Percentiles rank a stretch among this genome's conserved stretches.
Evolutionary conservation across 1,140 invertebrate species (phyloP).

Genomic region (Cephus cinctus): DNA sequence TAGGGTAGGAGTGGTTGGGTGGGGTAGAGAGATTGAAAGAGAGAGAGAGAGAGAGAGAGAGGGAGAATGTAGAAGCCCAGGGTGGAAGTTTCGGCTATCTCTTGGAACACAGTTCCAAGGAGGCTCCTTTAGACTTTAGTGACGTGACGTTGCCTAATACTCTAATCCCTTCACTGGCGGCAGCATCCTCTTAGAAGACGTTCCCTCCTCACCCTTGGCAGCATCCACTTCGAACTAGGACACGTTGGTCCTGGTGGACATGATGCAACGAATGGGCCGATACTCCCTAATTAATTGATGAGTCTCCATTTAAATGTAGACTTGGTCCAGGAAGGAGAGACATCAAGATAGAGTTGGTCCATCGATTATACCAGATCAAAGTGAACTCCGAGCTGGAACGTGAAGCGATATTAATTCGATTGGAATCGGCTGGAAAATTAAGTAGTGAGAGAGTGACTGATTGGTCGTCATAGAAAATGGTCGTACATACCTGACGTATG

Average conservation of each 20-base stretch:
- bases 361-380: too few species aligned
- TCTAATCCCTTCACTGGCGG: constrained; percentile 45
- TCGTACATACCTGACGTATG: too few species aligned
- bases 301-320: constrained; percentile 40
- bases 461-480: too few species aligned
- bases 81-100: constrained; percentile 56
- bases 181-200: constrained; percentile 42
- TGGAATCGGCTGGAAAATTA: too few species aligned
- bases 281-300: constrained; percentile 52
- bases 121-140: constrained; percentile 54
- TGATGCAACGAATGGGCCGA: too few species aligned
- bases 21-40: constrained; percentile 17
- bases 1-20: constrained; percentile 20
- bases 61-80: too few species aligned
- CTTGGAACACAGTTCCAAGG: constrained; percentile 46
- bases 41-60: constrained; percentile 20
- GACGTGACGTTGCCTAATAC: constrained; percentile 57
- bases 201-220: constrained; percentile 19
- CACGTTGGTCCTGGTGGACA: too few species aligned
- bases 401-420: too few species aligned
- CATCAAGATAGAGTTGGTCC: too few species aligned
- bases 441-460: too few species aligned
- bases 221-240: neutral
- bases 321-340: constrained; percentile 27
- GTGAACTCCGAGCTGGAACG: too few species aligned